Base-by-base conservation (phyloP, 2,113 vertebrate species). In the Ochotona curzoniae region DNA sequence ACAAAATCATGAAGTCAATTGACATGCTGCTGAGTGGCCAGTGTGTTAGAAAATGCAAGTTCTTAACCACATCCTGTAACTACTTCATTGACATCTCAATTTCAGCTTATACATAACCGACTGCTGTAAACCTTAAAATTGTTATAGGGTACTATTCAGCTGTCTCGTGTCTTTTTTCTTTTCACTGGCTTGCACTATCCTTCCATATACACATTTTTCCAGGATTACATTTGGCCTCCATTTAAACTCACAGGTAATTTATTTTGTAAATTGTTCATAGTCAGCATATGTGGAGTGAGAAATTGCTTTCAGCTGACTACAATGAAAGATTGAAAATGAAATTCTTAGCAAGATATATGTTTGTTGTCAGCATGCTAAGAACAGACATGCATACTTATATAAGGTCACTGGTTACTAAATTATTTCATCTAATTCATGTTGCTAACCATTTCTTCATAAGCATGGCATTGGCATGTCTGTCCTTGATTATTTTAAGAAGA, bases 201-300 rank as follows among this genome's bases (percentile, higher is more conserved):
- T 97, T 95, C 92, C 75, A 80, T 86, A 61, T 8, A 73, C 92
- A 89, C 71, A 92, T 82, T 88, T 96, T 93, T 90, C 81, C 93
- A 91, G 85, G n/a, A 95, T 95, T 44, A 1, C 64, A 89, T 87
- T 94, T 94, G 87, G 57, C 71, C 78, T 61, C 63, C 6, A 4
- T 87, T 82, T 94, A 81, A 95, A 54, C 87, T 96, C 91, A 90
- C 67, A 93, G 90, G 80, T 95, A 95, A 94, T 95, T 93, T 90
- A 92, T 95, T 96, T 94, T 94, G 80, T 87, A 95, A 93, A 87
- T 71, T 90, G 66, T 91, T 94, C 30, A 60, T 91, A 49, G 92
- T 97, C 95, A 79, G 88, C 91, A n/a, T 92, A 51, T 93, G 93
- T 89, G 64, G 74, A 66, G 83, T 94, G 83, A 80, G 28, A 94